Evolutionary conservation across 2,888 invertebrate genomes (phyloP), one percentile per base, ranked within the genome.

Genomic region (Rhogogaster chlorosoma): DNA sequence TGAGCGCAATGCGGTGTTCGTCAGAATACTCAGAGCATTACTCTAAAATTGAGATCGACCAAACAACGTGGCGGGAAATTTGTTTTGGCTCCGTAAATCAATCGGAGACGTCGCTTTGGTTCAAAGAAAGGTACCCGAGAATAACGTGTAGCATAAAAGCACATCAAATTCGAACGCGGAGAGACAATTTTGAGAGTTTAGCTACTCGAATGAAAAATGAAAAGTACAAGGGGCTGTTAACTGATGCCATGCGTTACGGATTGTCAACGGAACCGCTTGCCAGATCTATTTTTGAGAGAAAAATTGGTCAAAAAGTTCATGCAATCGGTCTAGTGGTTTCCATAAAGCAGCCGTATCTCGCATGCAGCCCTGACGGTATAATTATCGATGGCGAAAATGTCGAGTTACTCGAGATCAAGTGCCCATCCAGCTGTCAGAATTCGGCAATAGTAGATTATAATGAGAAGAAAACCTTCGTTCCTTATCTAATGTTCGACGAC

Each of bases 341-440:
- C 10, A 15, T 53, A 5, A 32, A 84, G 9, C 85, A 85, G 45
- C 77, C 84, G n/a, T 85, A 61, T 49, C 32, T 84, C 3, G 86
- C 84, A 10, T 84, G 82, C 32, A 84, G 84, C 57, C 86, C 86
- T 15, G 86, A 86, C 29, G 86, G 86, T 36, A 83, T 86, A 10
- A 53, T 86, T 45, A 2, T 15, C n/a, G 85, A 86, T 36, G 82
- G 78, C 53, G 57, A 77, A 12, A 67, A 67, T 12, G 85, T 70
- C 42, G 75, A 86, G 38, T 70, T 86, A 36, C 67, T 86, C 4
- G 86, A 87, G 85, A 88, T 87, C 4, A 87, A 88, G 73, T 88
- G 86, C 73, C 86, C 87, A 29, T 80, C n/a, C 78, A 80, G 29
- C 36, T 86, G 87, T 70, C 53, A 80, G 42, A 78, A 87, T 84